Conservation (phyloP, 2,797 vertebrate genomes). For the Halcyon smyrnensis region DNA sequence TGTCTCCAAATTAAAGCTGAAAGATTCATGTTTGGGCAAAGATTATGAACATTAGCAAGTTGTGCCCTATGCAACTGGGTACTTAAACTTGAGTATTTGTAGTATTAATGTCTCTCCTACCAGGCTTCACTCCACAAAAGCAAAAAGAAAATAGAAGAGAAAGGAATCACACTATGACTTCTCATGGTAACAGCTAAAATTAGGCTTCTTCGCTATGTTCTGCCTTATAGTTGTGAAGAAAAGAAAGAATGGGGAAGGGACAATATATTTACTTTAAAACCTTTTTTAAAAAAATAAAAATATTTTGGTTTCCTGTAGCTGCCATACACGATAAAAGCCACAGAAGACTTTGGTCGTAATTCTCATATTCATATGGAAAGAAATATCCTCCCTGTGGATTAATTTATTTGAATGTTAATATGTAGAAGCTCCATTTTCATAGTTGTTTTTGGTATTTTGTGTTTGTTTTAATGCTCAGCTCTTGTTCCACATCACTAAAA, state of each 20-base stretch:
- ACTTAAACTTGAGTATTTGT: background rate
- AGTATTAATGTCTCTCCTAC: background rate
- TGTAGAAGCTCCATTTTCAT: background rate
- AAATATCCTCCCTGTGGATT: background rate
- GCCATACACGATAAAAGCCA: background rate
- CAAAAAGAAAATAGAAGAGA: background rate
- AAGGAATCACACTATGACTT: background rate
- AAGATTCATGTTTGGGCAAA: background rate
- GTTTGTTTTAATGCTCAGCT: background rate
- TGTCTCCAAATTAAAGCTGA: background rate
- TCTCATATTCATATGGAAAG: background rate
- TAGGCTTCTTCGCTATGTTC: background rate
- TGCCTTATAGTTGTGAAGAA: background rate
- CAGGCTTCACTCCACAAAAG: background rate
- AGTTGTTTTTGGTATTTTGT: background rate
- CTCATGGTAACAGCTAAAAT: background rate
- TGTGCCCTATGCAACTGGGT: rapidly evolving
- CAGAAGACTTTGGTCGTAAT: background rate
- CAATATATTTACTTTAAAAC: background rate
- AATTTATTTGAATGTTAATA: constrained; percentile 3
- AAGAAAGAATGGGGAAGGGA: background rate
- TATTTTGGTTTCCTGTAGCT: background rate
- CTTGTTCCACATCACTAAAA: background rate
- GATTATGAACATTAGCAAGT: background rate
- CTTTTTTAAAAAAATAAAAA: too few relatives aligned